phyloP scores from a whole-genome alignment of 2,797 vertebrate species.

The Urosaurus nigricauda region DNA sequence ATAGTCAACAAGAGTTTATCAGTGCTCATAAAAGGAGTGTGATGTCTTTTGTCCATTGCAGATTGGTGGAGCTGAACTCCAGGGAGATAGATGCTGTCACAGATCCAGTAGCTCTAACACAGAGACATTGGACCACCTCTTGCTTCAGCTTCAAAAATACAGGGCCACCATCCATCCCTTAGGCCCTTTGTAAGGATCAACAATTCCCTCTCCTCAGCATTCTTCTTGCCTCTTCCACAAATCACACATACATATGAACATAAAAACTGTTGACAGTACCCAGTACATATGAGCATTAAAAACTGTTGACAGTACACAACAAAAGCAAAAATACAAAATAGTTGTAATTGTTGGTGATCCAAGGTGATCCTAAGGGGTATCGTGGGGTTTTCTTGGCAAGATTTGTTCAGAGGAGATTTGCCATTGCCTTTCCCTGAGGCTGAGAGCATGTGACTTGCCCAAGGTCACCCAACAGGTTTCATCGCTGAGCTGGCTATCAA shows the following conservation, averaged over 20 bases:
- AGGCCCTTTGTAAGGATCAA: neutral
- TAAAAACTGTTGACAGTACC: neutral
- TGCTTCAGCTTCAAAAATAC: neutral
- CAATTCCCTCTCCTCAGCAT: neutral
- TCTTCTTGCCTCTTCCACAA: neutral
- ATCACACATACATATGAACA: neutral
- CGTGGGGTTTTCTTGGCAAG: no score
- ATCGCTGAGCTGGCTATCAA: no score
- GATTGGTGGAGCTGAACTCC: no score
- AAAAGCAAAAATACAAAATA: neutral
- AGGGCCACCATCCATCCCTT: neutral
- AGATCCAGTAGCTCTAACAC: neutral
- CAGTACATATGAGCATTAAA: neutral
- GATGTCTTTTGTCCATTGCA: no score
- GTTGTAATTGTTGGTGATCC: no score
- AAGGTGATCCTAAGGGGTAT: no score
- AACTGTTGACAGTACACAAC: neutral
- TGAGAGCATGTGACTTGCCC: no score
- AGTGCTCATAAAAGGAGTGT: no score
- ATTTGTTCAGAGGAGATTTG: no score
- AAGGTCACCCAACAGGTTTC: no score
- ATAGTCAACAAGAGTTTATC: no score
- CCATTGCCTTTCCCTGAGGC: no score
- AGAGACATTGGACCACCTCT: neutral
- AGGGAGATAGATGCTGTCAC: neutral